Evolutionary conservation across 2,888 invertebrate species (phyloP).

Genomic region (Agrochola macilenta): DNA sequence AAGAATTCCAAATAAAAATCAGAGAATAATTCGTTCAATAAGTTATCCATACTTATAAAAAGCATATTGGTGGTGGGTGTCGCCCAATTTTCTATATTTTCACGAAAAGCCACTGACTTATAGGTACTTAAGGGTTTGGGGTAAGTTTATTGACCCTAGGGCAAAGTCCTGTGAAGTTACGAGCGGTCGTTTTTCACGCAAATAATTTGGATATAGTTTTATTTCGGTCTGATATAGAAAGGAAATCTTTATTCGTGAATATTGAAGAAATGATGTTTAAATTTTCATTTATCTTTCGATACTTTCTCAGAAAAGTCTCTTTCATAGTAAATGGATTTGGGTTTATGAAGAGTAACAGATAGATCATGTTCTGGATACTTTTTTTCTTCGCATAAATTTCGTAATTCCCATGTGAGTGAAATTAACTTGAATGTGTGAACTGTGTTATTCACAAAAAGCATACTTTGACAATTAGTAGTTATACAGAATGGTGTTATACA

Average conservation of each 20-base stretch:
- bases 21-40: constrained; percentile 5
- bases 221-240: neutral
- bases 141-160: constrained; percentile 63
- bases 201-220: constrained; percentile 15
- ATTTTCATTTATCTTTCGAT: neutral
- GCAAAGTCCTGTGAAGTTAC: constrained; percentile 38
- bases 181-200: constrained; percentile 24
- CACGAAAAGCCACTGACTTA: constrained; percentile 50
- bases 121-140: constrained; percentile 31
- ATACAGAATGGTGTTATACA: too few species aligned
- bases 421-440: too few species aligned
- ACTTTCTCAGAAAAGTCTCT: too few species aligned
- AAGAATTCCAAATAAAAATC: constrained; percentile 2
- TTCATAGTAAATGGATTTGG: too few species aligned
- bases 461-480: too few species aligned
- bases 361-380: too few species aligned
- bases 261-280: neutral
- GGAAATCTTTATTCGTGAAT: neutral
- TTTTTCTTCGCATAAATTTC: too few species aligned
- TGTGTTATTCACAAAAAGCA: too few species aligned
- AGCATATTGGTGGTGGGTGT: constrained; percentile 1
- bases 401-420: too few species aligned
- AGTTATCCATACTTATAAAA: constrained; percentile 3
- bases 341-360: too few species aligned
- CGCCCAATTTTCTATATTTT: constrained; percentile 57